phyloP scores from a whole-genome alignment of 2,888 invertebrate species.

The Gymnoscelis rufifasciata region DNA sequence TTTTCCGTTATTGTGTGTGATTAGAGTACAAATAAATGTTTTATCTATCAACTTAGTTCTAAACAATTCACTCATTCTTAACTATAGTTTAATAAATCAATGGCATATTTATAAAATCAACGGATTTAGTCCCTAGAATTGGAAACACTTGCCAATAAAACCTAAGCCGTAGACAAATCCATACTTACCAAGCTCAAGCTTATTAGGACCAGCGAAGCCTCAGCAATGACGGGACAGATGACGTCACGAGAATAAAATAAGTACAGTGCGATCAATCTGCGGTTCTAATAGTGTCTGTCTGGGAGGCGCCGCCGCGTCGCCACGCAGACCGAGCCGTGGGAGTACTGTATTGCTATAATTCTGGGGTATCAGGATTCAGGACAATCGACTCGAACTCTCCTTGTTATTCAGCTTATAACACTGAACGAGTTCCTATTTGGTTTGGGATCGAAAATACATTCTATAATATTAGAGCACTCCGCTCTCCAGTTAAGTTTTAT shows the following conservation, averaged over 20 bases:
- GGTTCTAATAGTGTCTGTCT: conserved; percentile 68
- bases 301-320: conserved; percentile 69
- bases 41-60: too few relatives aligned
- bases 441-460: too few relatives aligned
- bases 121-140: not conserved
- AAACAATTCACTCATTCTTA: too few relatives aligned
- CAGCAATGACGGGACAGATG: conserved; percentile 28
- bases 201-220: conserved; percentile 52
- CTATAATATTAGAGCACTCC: too few relatives aligned
- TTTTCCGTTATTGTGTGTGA: too few relatives aligned
- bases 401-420: conserved; percentile 4
- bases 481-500: too few relatives aligned
- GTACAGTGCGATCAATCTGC: conserved; percentile 69
- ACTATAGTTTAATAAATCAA: too few relatives aligned
- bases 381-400: conserved; percentile 2
- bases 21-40: too few relatives aligned
- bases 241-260: conserved; percentile 43
- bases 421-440: not conserved
- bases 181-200: conserved; percentile 17
- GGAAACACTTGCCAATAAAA: not conserved
- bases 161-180: conserved; percentile 5
- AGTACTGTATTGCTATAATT: conserved; percentile 24
- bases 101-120: too few relatives aligned
- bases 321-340: conserved; percentile 44
- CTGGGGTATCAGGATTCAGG: conserved; percentile 12